Conservation (phyloP, 2,113 vertebrate genomes). For the Catharus minimus region DNA sequence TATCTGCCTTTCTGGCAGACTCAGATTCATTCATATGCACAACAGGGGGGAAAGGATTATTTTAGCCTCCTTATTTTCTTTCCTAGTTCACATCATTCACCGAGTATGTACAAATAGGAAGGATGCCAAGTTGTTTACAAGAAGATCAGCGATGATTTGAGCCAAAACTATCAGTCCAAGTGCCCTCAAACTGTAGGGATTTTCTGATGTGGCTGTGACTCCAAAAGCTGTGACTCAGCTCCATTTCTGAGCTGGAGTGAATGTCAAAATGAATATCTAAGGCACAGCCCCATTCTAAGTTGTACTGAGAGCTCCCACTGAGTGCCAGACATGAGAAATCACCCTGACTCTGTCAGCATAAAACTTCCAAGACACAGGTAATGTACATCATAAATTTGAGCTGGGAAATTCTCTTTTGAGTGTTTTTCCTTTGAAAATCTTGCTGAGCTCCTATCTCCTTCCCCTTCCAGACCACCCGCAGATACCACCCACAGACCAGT, state of each 20-base stretch:
- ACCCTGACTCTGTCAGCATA: background rate
- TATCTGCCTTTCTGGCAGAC: background rate
- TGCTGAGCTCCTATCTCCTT: background rate
- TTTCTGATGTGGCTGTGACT: background rate
- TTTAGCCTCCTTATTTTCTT: constrained; percentile 29
- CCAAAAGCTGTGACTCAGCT: constrained; percentile 23
- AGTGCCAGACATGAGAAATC: background rate
- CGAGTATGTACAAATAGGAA: constrained; percentile 21
- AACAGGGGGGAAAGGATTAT: constrained; percentile 1
- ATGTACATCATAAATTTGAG: background rate
- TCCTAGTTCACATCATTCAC: constrained; percentile 14
- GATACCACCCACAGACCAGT: background rate
- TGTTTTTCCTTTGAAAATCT: constrained; percentile 26
- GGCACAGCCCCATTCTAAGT: background rate
- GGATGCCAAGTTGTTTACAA: constrained; percentile 49
- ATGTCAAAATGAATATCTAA: background rate
- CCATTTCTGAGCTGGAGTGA: background rate
- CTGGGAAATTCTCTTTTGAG: background rate
- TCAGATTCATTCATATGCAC: constrained; percentile 8
- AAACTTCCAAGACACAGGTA: constrained; percentile 36
- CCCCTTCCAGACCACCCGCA: background rate
- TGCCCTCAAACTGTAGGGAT: background rate
- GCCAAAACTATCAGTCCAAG: constrained; percentile 6
- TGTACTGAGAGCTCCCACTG: background rate
- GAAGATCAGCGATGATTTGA: background rate